Conservation (phyloP, 1,140 invertebrate species). For the Zaprionus lachaisei region DNA sequence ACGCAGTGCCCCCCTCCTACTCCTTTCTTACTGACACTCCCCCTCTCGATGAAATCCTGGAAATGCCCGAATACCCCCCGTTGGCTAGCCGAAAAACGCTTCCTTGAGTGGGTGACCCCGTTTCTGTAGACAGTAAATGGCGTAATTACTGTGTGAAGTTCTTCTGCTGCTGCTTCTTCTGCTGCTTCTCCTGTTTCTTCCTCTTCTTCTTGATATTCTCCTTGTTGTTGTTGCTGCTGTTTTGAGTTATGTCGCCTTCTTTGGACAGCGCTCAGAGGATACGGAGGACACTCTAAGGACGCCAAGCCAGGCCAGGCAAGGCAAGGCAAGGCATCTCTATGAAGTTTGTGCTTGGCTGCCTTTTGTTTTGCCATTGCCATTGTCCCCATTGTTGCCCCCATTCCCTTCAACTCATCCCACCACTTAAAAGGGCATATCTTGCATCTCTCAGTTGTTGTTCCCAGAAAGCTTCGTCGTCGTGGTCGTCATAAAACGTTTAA, state of each 20-base stretch:
- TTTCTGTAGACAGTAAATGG: constrained; percentile 76
- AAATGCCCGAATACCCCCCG: constrained; percentile 18
- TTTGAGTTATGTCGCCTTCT: constrained; percentile 72
- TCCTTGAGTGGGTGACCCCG: constrained; percentile 74
- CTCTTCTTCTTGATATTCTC: neutral
- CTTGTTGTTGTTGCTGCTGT: constrained; percentile 41
- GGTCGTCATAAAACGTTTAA: constrained; percentile 83
- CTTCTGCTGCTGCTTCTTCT: neutral
- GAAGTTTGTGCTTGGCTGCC: constrained; percentile 54
- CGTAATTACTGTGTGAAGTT: constrained; percentile 80
- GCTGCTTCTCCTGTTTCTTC: neutral
- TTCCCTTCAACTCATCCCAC: constrained; percentile 19
- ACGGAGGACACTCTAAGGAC: constrained; percentile 33
- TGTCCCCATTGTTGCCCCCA: constrained; percentile 56
- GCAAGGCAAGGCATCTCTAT: constrained; percentile 15
- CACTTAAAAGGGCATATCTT: constrained; percentile 59
- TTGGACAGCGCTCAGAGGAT: constrained; percentile 32
- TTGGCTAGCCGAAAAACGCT: constrained; percentile 57
- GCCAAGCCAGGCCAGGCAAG: neutral
- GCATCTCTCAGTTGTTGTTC: constrained; percentile 35
- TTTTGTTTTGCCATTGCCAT: constrained; percentile 70
- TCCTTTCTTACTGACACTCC: no score
- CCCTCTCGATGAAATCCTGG: neutral
- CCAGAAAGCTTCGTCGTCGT: constrained; percentile 28
- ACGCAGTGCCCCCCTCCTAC: neutral